Evolutionary conservation across 2,113 vertebrate genomes (phyloP), one percentile per base, ranked within the genome.

Genomic region (Eira barbara): DNA sequence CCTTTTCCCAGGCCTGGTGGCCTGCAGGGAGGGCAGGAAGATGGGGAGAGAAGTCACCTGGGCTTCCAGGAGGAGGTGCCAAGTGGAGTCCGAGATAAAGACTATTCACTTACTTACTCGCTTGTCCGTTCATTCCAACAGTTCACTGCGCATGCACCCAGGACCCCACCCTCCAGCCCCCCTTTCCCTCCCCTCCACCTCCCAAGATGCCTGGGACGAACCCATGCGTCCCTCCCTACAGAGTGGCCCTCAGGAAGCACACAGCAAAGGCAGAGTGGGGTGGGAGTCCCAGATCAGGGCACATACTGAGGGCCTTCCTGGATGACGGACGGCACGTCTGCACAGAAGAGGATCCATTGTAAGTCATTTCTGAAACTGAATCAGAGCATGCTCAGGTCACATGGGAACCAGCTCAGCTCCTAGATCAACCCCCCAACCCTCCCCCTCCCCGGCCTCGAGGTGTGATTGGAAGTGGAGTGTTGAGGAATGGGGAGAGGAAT

Each of bases 291-390:
- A 0, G 14, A 25, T 45, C 1, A 27, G 61, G 39, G 69, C 10
- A 99, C 99, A 97, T 98, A 99, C 99, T 99, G 99, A 82, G 99
- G 99, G 25, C 99, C 99, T 94, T 99, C 99, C 96, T 99, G 99
- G 98, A 99, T 99, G 91, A 99, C 98, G 3, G 99, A 99, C 12
- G 99, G 99, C 95, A 99, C 98, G 9, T 99, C 99, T 0, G 98
- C 98, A 98, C 99, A 99, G 88, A 99, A 99, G 69, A 99, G 99
- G 55, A 99, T 97, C 99, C 99, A 99, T 88, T 99, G 98, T 92
- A 99, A 97, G 91, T 99, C 99, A 89, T 98, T 98, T 47, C 99
- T 99, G 95, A 99, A 99, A 97, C 99, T 99, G 97, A 94, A 96
- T 86, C 15, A 98, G 7, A 98, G 69, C 45, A 17, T 4, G 23